A percentile compares a stretch with the other conserved stretches of the same genome.
These are phyloP conservation scores for Drosophila nr. medialis DNA, from an alignment of 2,888 invertebrate genomes.

Conservation along the genomic window DNA sequence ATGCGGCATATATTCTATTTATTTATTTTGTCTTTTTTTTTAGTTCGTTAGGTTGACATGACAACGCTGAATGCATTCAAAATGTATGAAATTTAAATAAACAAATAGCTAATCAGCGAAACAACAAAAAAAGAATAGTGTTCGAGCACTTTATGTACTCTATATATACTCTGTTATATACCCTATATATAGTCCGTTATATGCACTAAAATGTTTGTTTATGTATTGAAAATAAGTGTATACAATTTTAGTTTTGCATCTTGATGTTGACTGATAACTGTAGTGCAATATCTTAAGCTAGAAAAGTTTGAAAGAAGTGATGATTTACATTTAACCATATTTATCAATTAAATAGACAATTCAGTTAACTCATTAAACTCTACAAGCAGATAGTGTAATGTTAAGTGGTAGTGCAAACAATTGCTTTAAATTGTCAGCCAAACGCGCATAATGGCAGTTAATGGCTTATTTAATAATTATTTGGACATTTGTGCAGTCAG, in stretches of 20 bases:
- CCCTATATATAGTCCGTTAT: no score
- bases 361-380: not conserved
- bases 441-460: constrained; percentile 16
- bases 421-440: constrained; percentile 8
- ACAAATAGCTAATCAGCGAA: constrained; percentile 31
- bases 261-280: not conserved
- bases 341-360: not conserved
- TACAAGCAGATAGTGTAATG: not conserved
- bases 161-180: not conserved
- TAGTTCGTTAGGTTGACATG: constrained; percentile 7
- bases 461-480: constrained; percentile 31
- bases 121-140: not conserved
- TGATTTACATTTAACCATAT: not conserved
- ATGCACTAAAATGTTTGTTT: no score
- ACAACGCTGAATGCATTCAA: constrained; percentile 24
- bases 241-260: not conserved
- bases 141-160: not conserved
- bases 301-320: not conserved
- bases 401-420: not conserved
- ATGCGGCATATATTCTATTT: constrained; percentile 8
- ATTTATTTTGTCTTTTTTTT: constrained; percentile 5
- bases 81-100: constrained; percentile 28
- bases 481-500: constrained; percentile 8
- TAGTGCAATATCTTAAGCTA: not conserved
- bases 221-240: not conserved